Percentiles rank a stretch among this genome's conserved stretches.
Evolutionary conservation across 2,113 vertebrate genomes (phyloP).

Genomic region (Prolemur simus): DNA sequence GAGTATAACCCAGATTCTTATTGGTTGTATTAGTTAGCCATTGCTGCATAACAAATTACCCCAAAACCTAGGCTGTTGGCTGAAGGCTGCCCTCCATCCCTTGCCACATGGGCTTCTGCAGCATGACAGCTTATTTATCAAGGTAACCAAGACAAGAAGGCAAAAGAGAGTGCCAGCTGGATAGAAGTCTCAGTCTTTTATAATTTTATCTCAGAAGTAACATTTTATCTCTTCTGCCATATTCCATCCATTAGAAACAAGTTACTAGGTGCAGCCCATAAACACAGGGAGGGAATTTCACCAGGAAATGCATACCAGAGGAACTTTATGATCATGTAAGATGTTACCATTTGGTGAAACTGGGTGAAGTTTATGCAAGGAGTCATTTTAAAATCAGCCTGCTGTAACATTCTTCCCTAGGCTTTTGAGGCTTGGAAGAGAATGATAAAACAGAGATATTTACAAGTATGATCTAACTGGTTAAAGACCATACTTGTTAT

Average conservation of each 20-base stretch:
- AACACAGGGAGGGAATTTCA: too few relatives aligned
- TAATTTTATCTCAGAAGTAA: background rate
- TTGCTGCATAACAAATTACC: background rate
- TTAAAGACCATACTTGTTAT: background rate
- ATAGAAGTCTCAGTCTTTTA: too few relatives aligned
- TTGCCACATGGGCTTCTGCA: background rate
- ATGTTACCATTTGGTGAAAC: background rate
- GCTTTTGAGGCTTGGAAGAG: background rate
- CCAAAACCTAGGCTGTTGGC: background rate
- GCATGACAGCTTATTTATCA: background rate
- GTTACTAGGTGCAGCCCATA: background rate
- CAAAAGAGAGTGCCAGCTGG: background rate
- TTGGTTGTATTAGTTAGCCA: background rate
- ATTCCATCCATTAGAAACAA: background rate
- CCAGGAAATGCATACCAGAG: too few relatives aligned
- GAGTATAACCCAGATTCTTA: background rate
- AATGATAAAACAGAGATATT: background rate
- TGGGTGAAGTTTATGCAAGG: background rate
- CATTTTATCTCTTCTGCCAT: background rate
- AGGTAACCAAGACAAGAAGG: background rate
- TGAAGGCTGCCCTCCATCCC: background rate
- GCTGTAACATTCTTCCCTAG: rapidly evolving
- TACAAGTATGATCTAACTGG: background rate
- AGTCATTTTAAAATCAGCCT: background rate
- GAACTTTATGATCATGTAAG: background rate